Evolutionary conservation across 2,113 vertebrate species (phyloP).

Genomic region (Cavia aperea): DNA sequence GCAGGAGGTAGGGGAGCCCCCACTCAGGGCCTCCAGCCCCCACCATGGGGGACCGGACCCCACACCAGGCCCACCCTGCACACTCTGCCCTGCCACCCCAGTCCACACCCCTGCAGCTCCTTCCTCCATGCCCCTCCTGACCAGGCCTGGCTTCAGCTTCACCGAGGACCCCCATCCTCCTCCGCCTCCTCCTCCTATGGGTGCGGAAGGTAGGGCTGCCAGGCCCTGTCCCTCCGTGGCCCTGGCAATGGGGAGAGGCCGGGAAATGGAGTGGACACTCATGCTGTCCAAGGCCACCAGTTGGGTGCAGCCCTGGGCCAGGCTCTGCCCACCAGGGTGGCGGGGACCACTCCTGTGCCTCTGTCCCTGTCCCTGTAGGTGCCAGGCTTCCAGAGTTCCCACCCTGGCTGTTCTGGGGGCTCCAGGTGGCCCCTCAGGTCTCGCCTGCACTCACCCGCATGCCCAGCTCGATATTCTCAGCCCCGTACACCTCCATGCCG

Average conservation of each 20-base stretch:
- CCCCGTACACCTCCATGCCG: slow-evolving; percentile 98
- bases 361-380: background rate
- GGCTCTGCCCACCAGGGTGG: background rate
- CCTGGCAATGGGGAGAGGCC: background rate
- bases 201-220: background rate
- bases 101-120: no score
- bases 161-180: background rate
- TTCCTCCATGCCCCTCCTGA: background rate
- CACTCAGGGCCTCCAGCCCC: background rate
- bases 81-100: background rate
- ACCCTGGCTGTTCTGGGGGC: background rate
- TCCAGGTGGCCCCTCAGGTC: background rate
- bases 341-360: background rate
- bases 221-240: background rate
- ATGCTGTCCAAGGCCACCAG: background rate
- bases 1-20: background rate
- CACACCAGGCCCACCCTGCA: background rate
- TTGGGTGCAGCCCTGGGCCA: no score
- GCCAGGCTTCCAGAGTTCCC: background rate
- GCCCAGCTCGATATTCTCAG: slow-evolving; percentile 96
- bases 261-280: no score
- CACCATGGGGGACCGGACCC: rapidly evolving
- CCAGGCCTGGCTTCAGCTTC: background rate
- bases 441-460: slow-evolving; percentile 83
- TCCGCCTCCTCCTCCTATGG: background rate